Conservation (phyloP, 2,888 invertebrate species). For the Mimas tiliae region DNA sequence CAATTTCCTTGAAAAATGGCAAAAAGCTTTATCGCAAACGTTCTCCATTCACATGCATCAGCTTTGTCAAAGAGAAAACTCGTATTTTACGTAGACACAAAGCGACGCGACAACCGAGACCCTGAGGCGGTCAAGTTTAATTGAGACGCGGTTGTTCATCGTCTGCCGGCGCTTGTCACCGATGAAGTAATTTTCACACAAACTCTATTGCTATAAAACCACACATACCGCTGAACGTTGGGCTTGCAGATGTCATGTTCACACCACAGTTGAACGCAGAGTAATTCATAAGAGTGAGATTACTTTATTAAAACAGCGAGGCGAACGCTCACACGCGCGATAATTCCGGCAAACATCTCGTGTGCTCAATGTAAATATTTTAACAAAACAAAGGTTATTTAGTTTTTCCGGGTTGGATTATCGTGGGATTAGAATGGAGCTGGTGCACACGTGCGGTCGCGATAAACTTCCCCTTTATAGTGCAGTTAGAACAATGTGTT, state of each 20-base stretch:
- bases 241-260: conserved; percentile 37
- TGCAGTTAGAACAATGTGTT: conserved; percentile 56
- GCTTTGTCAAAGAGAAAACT: conserved; percentile 51
- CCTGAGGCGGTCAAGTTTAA: conserved; percentile 58
- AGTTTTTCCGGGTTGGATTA: conserved; percentile 79
- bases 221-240: conserved; percentile 54
- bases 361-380: conserved; percentile 66
- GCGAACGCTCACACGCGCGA: conserved; percentile 59
- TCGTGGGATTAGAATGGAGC: conserved; percentile 65
- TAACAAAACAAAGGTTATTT: conserved; percentile 75
- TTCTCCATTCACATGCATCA: conserved; percentile 59
- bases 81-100: conserved; percentile 60
- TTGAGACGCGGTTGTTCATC: conserved; percentile 61
- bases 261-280: conserved; percentile 49
- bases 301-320: conserved; percentile 67
- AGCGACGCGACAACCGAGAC: conserved; percentile 57
- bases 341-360: conserved; percentile 70
- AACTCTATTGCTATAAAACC: conserved; percentile 42
- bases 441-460: conserved; percentile 61
- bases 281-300: conserved; percentile 60
- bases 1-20: conserved; percentile 39
- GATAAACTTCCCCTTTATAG: conserved; percentile 57
- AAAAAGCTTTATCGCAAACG: conserved; percentile 63
- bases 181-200: conserved; percentile 46
- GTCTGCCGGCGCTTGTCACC: conserved; percentile 47